These are phyloP conservation scores for Procambarus clarkii DNA, from an alignment of 1,140 invertebrate species.

Conservation along the genomic window DNA sequence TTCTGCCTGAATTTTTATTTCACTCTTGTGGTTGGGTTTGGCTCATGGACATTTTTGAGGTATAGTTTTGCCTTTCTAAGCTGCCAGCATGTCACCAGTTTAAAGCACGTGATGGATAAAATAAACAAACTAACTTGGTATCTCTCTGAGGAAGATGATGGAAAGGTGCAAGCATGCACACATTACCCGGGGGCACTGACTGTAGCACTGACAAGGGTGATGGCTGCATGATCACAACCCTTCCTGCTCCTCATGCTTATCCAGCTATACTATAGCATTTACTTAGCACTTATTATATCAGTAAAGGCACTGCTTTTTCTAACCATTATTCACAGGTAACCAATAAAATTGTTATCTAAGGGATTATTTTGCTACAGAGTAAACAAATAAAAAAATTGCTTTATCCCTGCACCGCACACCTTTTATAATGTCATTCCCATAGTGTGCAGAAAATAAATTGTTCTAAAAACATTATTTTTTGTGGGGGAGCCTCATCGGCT, in stretches of 20 bases:
- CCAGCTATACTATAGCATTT: neutral
- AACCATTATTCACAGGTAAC: neutral
- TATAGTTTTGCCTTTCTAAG: neutral
- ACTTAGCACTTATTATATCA: neutral
- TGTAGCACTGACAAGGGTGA: neutral
- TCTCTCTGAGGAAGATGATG: neutral
- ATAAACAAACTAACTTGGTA: neutral
- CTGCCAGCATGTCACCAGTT: conserved; percentile 1
- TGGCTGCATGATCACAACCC: neutral
- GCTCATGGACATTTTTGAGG: neutral
- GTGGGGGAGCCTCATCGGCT: too few relatives aligned
- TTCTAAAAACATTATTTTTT: too few relatives aligned
- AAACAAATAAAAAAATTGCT: too few relatives aligned
- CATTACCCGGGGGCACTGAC: neutral
- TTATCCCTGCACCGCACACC: too few relatives aligned
- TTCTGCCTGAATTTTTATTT: too few relatives aligned
- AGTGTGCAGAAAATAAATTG: too few relatives aligned
- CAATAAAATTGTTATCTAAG: too few relatives aligned
- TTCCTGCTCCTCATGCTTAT: neutral
- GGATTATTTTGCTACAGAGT: too few relatives aligned
- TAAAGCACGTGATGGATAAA: neutral
- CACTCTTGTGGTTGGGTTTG: too few relatives aligned
- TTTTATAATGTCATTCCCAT: too few relatives aligned
- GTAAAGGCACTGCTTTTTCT: neutral
- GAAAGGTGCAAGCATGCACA: neutral